Evolutionary conservation across 2,113 vertebrate species (phyloP), one percentile per base, ranked within the genome.

Genomic region (Tricholaema leucomelas): DNA sequence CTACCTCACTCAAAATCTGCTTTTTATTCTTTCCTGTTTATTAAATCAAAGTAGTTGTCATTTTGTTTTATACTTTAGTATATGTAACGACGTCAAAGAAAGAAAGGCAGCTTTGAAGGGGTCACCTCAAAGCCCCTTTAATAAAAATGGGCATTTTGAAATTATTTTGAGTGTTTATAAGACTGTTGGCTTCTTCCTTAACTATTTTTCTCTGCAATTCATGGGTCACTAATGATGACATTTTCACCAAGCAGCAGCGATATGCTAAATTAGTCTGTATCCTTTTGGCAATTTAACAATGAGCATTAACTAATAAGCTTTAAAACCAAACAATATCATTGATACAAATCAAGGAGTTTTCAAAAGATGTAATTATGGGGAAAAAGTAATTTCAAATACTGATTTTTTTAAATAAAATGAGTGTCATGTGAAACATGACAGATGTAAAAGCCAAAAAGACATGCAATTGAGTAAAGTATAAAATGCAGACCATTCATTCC

Each of bases 171-270:
- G 24, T 83, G 16, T 61, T 86, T 81, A 64, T 71, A 81, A 93
- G 33, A 40, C 48, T 76, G 61, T 64, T 80, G 4, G 50, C 31
- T 84, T 61, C 48, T 87, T 85, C 73, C 66, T 88, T 81, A 88
- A 67, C 66, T 59, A 20, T 75, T 69, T 85, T 70, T 44, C 67
- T 88, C 44, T 91, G n/a, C 69, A 85, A 90, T 85, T 97, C 93
- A 95, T 63, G 85, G 97, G 94, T 97, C 97, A 96, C 93, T 97
- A 97, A 97, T 96, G 96, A 98, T 97, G 97, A 97, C 97, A 97
- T 98, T 98, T 98, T 87, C 96, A 83, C 87, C 96, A 96, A 97
- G 96, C 88, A 95, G 74, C 94, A 81, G 54, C 84, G 82, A 96
- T 95, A 95, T 87, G 91, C 95, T 92, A 96, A 96, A 98, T 98